Evolutionary conservation across 2,888 invertebrate species (phyloP).

Genomic region (Tolmerus cingulatus): DNA sequence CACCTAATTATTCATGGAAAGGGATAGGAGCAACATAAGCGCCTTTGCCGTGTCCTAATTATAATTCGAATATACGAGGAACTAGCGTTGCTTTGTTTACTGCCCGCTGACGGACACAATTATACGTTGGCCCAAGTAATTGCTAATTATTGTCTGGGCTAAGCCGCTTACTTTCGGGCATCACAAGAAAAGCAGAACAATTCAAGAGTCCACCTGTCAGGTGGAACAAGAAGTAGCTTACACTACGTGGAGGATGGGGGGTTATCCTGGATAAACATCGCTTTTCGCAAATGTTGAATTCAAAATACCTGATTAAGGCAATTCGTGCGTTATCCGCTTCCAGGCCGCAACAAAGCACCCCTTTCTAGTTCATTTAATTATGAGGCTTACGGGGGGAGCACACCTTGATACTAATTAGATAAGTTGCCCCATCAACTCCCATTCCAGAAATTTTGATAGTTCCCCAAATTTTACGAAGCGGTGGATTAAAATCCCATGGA

Average conservation of each 20-base stretch:
- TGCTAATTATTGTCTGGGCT: neutral
- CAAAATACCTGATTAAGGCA: slow-evolving; percentile 15
- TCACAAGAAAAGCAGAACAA: neutral
- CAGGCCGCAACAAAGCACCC: neutral
- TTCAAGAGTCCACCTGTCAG: neutral
- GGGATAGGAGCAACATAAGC: neutral
- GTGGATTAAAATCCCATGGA: slow-evolving; percentile 29
- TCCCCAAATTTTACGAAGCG: slow-evolving; percentile 19
- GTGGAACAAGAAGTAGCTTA: neutral
- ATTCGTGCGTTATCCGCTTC: neutral
- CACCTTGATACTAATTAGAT: slow-evolving; percentile 35
- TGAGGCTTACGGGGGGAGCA: neutral
- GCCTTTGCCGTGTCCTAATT: neutral
- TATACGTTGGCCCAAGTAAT: neutral
- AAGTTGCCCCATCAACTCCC: neutral
- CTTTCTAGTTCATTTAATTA: slow-evolving; percentile 9
- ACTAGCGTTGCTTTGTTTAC: neutral
- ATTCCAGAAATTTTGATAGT: slow-evolving; percentile 32
- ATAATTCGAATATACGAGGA: neutral
- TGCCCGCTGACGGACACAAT: neutral
- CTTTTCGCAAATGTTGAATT: slow-evolving; percentile 25
- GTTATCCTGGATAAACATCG: neutral
- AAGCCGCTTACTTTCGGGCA: neutral
- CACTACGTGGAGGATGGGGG: neutral
- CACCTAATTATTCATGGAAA: neutral